These are phyloP conservation scores for Euproctis similis DNA, from an alignment of 2,888 invertebrate genomes.

Conservation along the genomic window DNA sequence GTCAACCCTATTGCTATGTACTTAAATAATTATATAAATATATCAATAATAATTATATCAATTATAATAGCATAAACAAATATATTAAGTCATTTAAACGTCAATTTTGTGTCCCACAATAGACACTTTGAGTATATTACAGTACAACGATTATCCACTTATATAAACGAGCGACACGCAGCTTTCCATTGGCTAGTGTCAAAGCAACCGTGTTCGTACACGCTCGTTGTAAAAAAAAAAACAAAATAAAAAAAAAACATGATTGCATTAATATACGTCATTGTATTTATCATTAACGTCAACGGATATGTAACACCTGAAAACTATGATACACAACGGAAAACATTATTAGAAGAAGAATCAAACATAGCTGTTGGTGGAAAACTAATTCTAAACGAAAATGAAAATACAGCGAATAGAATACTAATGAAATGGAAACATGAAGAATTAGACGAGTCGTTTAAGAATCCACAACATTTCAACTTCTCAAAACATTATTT, in stretches of 20 bases:
- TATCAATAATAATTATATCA: too few species aligned
- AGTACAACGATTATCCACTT: not conserved
- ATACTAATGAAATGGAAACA: conserved; percentile 75
- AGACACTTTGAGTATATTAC: too few species aligned
- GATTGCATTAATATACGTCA: conserved; percentile 14
- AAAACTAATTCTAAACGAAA: conserved; percentile 49
- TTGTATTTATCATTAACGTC: conserved; percentile 23
- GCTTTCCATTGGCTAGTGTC: conserved; percentile 12
- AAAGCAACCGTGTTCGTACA: conserved; percentile 12
- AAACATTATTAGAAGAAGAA: conserved; percentile 53
- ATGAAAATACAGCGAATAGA: conserved; percentile 71
- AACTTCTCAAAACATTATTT: conserved; percentile 81
- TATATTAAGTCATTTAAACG: too few species aligned
- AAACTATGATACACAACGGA: conserved; percentile 32
- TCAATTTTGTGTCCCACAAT: too few species aligned
- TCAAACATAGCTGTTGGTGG: conserved; percentile 64
- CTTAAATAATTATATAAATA: too few species aligned
- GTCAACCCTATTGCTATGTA: too few species aligned
- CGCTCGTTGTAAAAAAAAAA: too few species aligned
- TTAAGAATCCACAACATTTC: conserved; percentile 67
- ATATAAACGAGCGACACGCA: conserved; percentile 14
- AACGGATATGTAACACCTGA: conserved; percentile 28
- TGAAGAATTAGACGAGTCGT: conserved; percentile 66
- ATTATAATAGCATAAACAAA: too few species aligned
- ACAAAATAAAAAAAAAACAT: too few species aligned